Percentiles rank a stretch among this genome's conserved stretches.
Conservation (phyloP, 2,888 invertebrate species). For the Thecophora atra region DNA sequence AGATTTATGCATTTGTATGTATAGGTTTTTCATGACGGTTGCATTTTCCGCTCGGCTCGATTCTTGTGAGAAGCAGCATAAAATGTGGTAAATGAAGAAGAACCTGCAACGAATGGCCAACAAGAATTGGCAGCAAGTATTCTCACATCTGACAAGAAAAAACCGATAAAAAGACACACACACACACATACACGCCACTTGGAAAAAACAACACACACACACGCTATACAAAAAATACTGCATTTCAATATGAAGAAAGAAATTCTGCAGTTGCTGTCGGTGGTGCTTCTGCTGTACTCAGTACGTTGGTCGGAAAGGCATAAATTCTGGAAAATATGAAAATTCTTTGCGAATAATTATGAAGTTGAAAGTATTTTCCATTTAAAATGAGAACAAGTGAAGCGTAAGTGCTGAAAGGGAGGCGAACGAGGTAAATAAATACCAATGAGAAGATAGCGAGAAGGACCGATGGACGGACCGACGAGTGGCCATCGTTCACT, state of each 20-base stretch:
- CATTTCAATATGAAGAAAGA: conserved; percentile 21
- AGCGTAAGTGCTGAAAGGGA: background rate
- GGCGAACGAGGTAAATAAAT: background rate
- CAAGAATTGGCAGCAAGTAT: conserved; percentile 18
- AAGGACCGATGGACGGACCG: background rate
- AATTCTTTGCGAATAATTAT: conserved; percentile 38
- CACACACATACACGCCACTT: background rate
- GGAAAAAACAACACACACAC: background rate
- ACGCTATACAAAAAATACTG: conserved; percentile 16
- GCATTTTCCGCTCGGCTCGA: conserved; percentile 8
- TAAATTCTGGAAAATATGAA: conserved; percentile 34
- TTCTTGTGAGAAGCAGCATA: conserved; percentile 11
- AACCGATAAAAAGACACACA: no score
- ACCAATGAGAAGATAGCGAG: background rate
- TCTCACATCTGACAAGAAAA: conserved; percentile 12
- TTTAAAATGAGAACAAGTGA: conserved; percentile 39
- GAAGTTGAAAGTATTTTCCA: conserved; percentile 48
- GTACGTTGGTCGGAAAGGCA: conserved; percentile 21
- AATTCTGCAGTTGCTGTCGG: conserved; percentile 8
- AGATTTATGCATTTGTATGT: conserved; percentile 5
- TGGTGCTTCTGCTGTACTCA: background rate
- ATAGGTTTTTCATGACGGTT: conserved; percentile 6
- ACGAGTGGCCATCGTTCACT: background rate
- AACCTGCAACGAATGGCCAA: conserved; percentile 8
- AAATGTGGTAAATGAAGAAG: conserved; percentile 27